Conservation (phyloP, 2,888 invertebrate species). For the Dicycla oo region DNA sequence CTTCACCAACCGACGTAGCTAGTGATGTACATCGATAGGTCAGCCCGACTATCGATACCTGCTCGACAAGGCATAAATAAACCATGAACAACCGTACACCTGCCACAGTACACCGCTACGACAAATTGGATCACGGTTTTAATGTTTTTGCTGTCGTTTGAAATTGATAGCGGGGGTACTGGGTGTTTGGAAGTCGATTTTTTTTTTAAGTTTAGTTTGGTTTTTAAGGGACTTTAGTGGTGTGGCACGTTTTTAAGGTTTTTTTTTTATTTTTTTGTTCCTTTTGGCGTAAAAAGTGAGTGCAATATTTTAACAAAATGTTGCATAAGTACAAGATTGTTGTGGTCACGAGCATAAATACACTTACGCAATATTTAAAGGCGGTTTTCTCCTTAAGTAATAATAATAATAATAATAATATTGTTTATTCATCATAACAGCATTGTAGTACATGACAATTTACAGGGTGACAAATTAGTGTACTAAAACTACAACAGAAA, state of each 20-base stretch:
- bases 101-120: slow-evolving; percentile 59
- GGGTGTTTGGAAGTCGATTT: neutral
- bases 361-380: neutral
- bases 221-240: neutral
- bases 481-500: too few relatives aligned
- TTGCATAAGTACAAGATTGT: too few relatives aligned
- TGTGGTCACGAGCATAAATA: neutral
- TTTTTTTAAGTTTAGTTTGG: slow-evolving; percentile 12
- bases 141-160: slow-evolving; percentile 22
- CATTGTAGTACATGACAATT: too few relatives aligned
- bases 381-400: neutral
- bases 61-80: slow-evolving; percentile 66
- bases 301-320: neutral
- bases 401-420: too few relatives aligned
- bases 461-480: too few relatives aligned
- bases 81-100: slow-evolving; percentile 67
- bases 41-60: slow-evolving; percentile 60
- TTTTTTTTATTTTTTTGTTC: neutral
- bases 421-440: too few relatives aligned
- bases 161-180: slow-evolving; percentile 32
- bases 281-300: neutral
- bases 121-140: slow-evolving; percentile 53
- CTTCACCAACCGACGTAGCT: slow-evolving; percentile 35
- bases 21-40: slow-evolving; percentile 63
- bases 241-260: neutral